Conservation (phyloP, 2,797 vertebrate genomes). For the Sylvia borin region DNA sequence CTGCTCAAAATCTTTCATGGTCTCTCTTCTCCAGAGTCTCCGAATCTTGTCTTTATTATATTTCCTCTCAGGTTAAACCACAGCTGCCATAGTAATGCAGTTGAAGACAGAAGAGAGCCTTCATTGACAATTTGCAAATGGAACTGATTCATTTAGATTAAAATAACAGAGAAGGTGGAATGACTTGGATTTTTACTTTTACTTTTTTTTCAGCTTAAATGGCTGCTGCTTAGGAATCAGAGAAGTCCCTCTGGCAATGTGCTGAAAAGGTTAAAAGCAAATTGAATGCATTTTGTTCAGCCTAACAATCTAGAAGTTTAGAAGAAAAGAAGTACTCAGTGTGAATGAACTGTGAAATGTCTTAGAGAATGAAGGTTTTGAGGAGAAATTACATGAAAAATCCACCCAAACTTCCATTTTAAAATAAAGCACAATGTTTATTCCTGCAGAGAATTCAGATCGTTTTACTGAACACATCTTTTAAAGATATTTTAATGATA, state of each 20-base stretch:
- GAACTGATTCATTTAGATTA: not conserved
- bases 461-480: not conserved
- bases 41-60: not conserved
- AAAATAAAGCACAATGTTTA: not conserved
- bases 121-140: not conserved
- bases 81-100: not conserved
- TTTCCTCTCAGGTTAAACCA: not conserved
- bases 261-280: slow-evolving; percentile 1
- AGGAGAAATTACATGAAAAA: not conserved
- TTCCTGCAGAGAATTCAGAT: not conserved
- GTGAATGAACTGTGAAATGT: slow-evolving; percentile 10
- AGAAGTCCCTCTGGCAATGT: not conserved
- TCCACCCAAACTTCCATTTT: not conserved
- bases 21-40: not conserved
- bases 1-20: not conserved
- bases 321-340: not conserved
- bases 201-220: not conserved
- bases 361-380: not conserved
- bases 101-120: not conserved
- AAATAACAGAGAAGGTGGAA: not conserved
- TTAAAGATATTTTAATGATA: not conserved
- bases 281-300: not conserved
- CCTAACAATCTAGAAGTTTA: not conserved
- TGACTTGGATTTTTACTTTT: not conserved
- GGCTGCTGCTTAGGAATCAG: not conserved